Evolutionary conservation across 2,113 vertebrate species (phyloP).

Genomic region (Pleuronectes platessa): DNA sequence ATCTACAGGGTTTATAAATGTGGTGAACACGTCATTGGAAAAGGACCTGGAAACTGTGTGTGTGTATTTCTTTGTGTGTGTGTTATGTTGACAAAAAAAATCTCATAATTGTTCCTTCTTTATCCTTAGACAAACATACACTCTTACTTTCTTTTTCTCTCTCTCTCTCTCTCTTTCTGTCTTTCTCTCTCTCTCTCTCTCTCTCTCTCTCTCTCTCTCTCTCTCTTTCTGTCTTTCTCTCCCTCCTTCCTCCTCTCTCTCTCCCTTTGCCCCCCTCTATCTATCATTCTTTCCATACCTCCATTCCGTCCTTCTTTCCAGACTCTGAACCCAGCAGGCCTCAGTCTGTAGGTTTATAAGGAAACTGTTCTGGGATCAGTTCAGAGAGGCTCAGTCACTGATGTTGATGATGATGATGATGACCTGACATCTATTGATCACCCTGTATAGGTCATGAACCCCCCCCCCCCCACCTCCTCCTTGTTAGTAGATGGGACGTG

Average conservation of each 20-base stretch:
- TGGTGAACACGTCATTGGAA: slow-evolving; percentile 27
- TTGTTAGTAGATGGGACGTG: not conserved
- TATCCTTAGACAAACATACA: slow-evolving; percentile 24
- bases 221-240: too few relatives aligned
- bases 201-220: too few relatives aligned
- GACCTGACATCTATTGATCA: not conserved
- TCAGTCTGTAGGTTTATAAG: not conserved
- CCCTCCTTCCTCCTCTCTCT: not conserved
- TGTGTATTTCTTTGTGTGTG: slow-evolving; percentile 7
- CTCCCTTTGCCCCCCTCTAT: not conserved
- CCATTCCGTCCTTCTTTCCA: slow-evolving; percentile 40
- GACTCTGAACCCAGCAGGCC: slow-evolving; percentile 2
- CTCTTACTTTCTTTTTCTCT: not conserved
- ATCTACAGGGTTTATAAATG: slow-evolving; percentile 2
- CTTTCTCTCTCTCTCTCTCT: too few relatives aligned
- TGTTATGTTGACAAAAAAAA: not conserved
- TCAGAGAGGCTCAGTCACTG: not conserved
- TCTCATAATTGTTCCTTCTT: slow-evolving; percentile 26
- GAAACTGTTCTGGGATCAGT: slow-evolving; percentile 23
- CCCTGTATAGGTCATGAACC: not conserved
- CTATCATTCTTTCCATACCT: slow-evolving; percentile 48
- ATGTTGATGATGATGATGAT: not conserved
- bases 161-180: too few relatives aligned
- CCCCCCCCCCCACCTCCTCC: not conserved
- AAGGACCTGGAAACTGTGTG: slow-evolving; percentile 26